Base-by-base conservation (phyloP, 2,113 vertebrate genomes). In the Ceyx melanurus region DNA sequence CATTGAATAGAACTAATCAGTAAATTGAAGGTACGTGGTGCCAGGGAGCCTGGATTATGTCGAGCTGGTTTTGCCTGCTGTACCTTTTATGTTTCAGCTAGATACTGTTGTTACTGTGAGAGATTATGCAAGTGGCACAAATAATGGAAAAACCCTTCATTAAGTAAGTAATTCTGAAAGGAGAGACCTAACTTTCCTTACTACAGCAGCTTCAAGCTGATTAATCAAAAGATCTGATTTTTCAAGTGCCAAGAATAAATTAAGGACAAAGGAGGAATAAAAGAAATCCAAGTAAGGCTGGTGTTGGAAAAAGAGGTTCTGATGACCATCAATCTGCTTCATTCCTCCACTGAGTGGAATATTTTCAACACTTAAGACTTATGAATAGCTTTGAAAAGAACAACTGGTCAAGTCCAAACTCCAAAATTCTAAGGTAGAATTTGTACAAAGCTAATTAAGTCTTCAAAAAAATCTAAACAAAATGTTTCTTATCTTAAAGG, bases 1-100 rank as follows among this genome's bases (percentile, higher is more conserved):
- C 82, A 64, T 74, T 76, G 84, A 37, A 46, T 56, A 79, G 88
- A 97, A 97, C 86, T 89, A 91, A 95, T 91, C 77, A 78, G 70
- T 79, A 73, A 86, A 86, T 86, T 88, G 80, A 94, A 95, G 56
- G 54, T 48, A 58, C 14, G 1, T 33, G 51, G 61, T 92, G 50
- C 51, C 66, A 74, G 56, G 28, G 71, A 90, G 60, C 65, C 72
- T 83, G 72, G 88, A 94, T 94, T 88, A 80, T 51, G 61, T 91
- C 51, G 82, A 40, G 50, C 42, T 96, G 62, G 66, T 90, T 93
- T 92, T 88, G 45, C 51, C 80, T 86, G 62, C 72, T 86, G 45
- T 72, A 82, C 70, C 71, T 92, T 88, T 92, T 54, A 65, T 78
- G 67, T 89, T 93, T 87, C 0, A 0, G 33, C 9, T 18, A 81